A percentile compares a stretch with the other conserved stretches of the same genome.
These are phyloP conservation scores for Anthonomus grandis DNA, from an alignment of 1,140 invertebrate genomes.

Conservation along the genomic window DNA sequence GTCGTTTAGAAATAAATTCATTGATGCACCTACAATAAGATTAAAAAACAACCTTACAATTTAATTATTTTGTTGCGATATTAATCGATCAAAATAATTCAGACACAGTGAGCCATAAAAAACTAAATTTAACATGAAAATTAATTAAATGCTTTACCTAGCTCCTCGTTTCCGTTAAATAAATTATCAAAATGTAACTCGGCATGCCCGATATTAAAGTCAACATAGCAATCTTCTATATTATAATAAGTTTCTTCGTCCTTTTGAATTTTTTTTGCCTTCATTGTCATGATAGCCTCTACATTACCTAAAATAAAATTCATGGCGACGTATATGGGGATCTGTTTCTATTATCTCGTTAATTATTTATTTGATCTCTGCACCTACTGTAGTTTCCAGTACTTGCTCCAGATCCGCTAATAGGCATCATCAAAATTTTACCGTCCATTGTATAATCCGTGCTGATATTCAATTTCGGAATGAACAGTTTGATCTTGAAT, in stretches of 20 bases:
- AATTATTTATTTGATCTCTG: too few relatives aligned
- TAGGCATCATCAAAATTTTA: constrained; percentile 61
- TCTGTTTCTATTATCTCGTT: background rate
- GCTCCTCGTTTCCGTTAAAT: constrained; percentile 64
- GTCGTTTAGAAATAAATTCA: constrained; percentile 60
- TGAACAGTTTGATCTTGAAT: constrained; percentile 50
- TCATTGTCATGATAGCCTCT: constrained; percentile 56
- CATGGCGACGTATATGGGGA: background rate
- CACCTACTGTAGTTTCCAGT: constrained; percentile 58
- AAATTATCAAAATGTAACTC: constrained; percentile 63
- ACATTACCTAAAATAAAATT: constrained; percentile 63
- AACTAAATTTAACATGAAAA: too few relatives aligned
- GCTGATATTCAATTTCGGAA: constrained; percentile 55
- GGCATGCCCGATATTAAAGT: constrained; percentile 60
- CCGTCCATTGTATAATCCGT: constrained; percentile 58
- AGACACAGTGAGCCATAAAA: too few relatives aligned
- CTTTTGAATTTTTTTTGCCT: constrained; percentile 54
- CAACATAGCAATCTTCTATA: constrained; percentile 60
- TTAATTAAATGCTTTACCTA: constrained; percentile 52
- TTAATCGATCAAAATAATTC: too few relatives aligned
- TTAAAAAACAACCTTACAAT: too few relatives aligned
- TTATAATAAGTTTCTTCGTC: constrained; percentile 54
- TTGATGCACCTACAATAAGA: constrained; percentile 54
- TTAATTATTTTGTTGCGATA: too few relatives aligned
- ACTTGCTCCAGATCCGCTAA: constrained; percentile 55